Percentiles rank a stretch among this genome's conserved stretches.
These are phyloP conservation scores for Notodonta dromedarius DNA, from an alignment of 2,888 invertebrate species.

Conservation along the genomic window DNA sequence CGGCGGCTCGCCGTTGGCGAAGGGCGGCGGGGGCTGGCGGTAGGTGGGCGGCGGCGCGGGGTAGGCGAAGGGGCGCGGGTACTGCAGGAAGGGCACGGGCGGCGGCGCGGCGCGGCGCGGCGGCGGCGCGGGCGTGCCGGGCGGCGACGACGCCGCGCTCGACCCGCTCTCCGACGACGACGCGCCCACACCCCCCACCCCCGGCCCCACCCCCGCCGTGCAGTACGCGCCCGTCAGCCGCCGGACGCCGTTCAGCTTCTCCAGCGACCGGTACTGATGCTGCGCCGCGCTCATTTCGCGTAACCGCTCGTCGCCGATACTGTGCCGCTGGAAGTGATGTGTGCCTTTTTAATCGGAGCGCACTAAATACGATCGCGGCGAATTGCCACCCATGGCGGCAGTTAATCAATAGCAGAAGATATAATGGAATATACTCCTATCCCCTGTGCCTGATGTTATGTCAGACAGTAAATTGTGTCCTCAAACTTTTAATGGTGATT, in stretches of 20 bases:
- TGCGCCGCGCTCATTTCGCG: slow-evolving; percentile 79
- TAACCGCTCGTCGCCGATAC: slow-evolving; percentile 86
- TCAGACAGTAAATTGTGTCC: too few species aligned
- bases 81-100: slow-evolving; percentile 64
- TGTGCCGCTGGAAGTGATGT: slow-evolving; percentile 68
- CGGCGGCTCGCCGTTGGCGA: slow-evolving; percentile 77
- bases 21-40: slow-evolving; percentile 73
- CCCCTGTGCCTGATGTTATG: too few species aligned
- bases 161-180: slow-evolving; percentile 78
- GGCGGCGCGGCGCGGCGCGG: slow-evolving; percentile 59
- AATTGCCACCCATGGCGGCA: too few species aligned
- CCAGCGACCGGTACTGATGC: slow-evolving; percentile 82
- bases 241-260: slow-evolving; percentile 84
- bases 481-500: too few species aligned
- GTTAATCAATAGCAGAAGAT: too few species aligned
- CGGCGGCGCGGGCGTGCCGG: slow-evolving; percentile 66
- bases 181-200: slow-evolving; percentile 43
- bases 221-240: slow-evolving; percentile 69
- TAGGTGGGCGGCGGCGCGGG: slow-evolving; percentile 72
- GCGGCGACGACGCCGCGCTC: slow-evolving; percentile 72
- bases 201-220: slow-evolving; percentile 30
- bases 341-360: not conserved
- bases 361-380: too few species aligned
- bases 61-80: slow-evolving; percentile 71
- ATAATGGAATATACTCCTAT: too few species aligned